These are phyloP conservation scores for Salmo trutta DNA, from an alignment of 2,797 vertebrate species.

Conservation along the genomic window DNA sequence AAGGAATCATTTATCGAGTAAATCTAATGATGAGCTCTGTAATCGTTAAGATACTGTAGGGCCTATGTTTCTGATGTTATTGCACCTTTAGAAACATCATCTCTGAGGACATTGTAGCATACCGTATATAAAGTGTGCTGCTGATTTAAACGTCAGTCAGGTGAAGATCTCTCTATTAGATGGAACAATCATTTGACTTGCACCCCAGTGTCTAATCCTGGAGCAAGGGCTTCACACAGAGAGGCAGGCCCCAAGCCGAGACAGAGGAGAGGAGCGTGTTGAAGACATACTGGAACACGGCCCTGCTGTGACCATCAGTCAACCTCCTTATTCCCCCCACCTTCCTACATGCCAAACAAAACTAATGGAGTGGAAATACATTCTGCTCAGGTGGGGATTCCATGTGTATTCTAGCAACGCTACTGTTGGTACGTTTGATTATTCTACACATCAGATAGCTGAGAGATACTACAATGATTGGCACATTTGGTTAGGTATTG, in stretches of 20 bases:
- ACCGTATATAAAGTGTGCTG: not conserved
- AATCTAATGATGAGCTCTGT: too few species aligned
- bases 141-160: slow-evolving; percentile 63
- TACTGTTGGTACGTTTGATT: not conserved
- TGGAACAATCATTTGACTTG: slow-evolving; percentile 62
- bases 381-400: not conserved
- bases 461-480: not conserved
- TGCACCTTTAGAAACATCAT: not conserved
- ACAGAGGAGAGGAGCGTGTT: slow-evolving; percentile 59
- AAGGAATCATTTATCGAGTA: too few species aligned
- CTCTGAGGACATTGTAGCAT: not conserved
- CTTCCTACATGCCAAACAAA: not conserved
- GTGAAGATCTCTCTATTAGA: slow-evolving; percentile 51
- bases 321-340: not conserved
- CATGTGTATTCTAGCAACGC: not conserved
- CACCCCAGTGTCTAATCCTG: slow-evolving; percentile 65
- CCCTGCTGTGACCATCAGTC: not conserved
- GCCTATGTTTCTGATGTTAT: not conserved
- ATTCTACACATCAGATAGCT: not conserved
- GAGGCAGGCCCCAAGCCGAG: slow-evolving; percentile 62
- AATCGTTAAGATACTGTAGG: not conserved
- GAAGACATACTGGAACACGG: slow-evolving; percentile 54
- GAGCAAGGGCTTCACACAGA: slow-evolving; percentile 64
- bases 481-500: slow-evolving; percentile 51
- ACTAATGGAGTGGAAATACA: not conserved